A percentile compares a stretch with the other conserved stretches of the same genome.
These are phyloP conservation scores for Drosophila teissieri DNA, from an alignment of 1,140 invertebrate species.

Conservation along the genomic window DNA sequence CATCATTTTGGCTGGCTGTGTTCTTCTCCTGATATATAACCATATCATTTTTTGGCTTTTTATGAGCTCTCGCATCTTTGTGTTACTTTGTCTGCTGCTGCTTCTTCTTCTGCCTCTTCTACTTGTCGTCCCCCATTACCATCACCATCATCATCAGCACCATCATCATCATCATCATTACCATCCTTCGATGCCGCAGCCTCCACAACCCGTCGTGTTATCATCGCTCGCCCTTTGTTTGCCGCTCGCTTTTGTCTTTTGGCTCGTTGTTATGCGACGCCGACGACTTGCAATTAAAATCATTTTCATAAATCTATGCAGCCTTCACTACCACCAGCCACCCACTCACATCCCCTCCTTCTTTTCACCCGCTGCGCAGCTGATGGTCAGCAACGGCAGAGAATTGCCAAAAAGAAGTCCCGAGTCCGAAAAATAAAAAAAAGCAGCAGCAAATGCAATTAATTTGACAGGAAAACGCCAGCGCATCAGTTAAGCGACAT, in stretches of 20 bases:
- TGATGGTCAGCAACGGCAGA: not conserved
- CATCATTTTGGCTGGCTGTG: conserved; percentile 11
- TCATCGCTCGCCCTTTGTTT: conserved; percentile 60
- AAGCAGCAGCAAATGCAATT: conserved; percentile 44
- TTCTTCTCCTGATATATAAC: conserved; percentile 12
- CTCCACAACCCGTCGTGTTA: conserved; percentile 9
- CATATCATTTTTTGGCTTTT: conserved; percentile 63
- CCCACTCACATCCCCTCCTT: no score
- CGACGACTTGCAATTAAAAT: conserved; percentile 60
- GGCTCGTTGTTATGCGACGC: conserved; percentile 37
- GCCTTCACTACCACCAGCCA: not conserved
- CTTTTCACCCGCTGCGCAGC: not conserved
- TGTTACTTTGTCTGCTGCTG: conserved; percentile 57
- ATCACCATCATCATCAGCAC: conserved; percentile 32
- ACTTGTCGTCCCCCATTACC: conserved; percentile 13
- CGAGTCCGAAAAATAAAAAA: conserved; percentile 13
- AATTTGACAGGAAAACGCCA: conserved; percentile 72
- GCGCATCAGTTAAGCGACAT: conserved; percentile 73
- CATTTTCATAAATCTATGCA: conserved; percentile 74
- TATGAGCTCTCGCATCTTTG: conserved; percentile 47
- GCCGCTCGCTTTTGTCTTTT: conserved; percentile 41
- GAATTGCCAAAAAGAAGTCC: conserved; percentile 20
- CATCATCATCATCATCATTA: not conserved
- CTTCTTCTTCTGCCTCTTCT: not conserved
- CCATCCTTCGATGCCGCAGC: conserved; percentile 21